Percentiles rank a stretch among this genome's conserved stretches.
These are phyloP conservation scores for Agrochola lota DNA, from an alignment of 2,888 invertebrate species.

Conservation along the genomic window DNA sequence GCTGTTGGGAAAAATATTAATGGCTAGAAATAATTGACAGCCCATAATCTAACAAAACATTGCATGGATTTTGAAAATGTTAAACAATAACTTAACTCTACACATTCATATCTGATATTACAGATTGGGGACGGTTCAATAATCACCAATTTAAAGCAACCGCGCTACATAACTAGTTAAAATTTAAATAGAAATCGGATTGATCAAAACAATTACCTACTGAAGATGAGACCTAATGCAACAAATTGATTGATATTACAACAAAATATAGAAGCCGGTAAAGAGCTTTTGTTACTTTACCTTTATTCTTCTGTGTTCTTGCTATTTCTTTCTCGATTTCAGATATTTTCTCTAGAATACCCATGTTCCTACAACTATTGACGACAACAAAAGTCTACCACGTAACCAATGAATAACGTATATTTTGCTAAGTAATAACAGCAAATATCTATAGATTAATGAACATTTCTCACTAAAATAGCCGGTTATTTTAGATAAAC, in stretches of 20 bases:
- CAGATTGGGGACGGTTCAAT: background rate
- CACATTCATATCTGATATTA: slow-evolving; percentile 53
- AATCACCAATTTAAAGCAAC: background rate
- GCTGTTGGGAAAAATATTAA: slow-evolving; percentile 90
- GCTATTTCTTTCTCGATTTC: slow-evolving; percentile 99
- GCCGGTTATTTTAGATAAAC: slow-evolving; percentile 16
- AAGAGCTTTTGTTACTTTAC: slow-evolving; percentile 84
- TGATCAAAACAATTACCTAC: slow-evolving; percentile 16
- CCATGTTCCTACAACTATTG: slow-evolving; percentile 92
- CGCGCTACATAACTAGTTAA: background rate
- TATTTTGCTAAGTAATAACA: slow-evolving; percentile 45
- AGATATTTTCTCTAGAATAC: slow-evolving; percentile 99
- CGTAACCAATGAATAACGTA: slow-evolving; percentile 68
- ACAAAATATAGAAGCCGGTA: background rate
- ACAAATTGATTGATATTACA: background rate
- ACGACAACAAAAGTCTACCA: slow-evolving; percentile 69
- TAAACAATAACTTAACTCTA: background rate
- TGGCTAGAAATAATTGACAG: background rate
- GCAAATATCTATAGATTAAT: slow-evolving; percentile 50
- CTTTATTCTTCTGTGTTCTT: slow-evolving; percentile 99
- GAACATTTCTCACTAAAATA: slow-evolving; percentile 56
- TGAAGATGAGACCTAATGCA: background rate
- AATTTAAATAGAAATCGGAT: background rate
- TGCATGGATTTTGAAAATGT: background rate
- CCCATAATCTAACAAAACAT: background rate